Conservation (phyloP, 1,140 invertebrate species). For the Lordiphosa clarofinis region DNA sequence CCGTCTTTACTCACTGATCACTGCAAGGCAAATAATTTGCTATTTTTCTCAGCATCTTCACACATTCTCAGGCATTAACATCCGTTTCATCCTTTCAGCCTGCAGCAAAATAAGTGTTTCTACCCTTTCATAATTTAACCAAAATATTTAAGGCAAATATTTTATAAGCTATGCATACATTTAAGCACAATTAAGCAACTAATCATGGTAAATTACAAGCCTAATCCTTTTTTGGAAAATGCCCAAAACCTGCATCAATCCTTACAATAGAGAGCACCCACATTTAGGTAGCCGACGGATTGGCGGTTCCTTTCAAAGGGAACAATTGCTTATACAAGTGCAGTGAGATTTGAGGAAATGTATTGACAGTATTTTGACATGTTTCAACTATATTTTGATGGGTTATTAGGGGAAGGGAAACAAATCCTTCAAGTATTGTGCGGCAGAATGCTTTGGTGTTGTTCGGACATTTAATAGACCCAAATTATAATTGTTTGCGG, state of each 20-base stretch:
- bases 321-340: slow-evolving; percentile 63
- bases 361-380: slow-evolving; percentile 69
- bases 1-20: too few relatives aligned
- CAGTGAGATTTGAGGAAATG: slow-evolving; percentile 30
- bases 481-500: too few relatives aligned
- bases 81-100: too few relatives aligned
- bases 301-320: slow-evolving; percentile 54
- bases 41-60: too few relatives aligned
- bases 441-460: slow-evolving; percentile 1
- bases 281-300: slow-evolving; percentile 38
- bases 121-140: slow-evolving; percentile 65
- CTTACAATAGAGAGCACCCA: too few relatives aligned
- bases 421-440: slow-evolving; percentile 18
- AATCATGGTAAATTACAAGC: slow-evolving; percentile 57
- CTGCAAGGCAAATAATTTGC: too few relatives aligned
- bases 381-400: slow-evolving; percentile 52
- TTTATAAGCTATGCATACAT: slow-evolving; percentile 66
- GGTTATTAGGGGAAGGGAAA: slow-evolving; percentile 26
- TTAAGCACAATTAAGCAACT: slow-evolving; percentile 70
- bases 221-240: slow-evolving; percentile 51
- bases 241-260: slow-evolving; percentile 5
- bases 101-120: slow-evolving; percentile 1
- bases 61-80: too few relatives aligned
- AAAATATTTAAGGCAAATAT: slow-evolving; percentile 75
- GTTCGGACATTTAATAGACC: too few relatives aligned